Evolutionary conservation across 2,797 vertebrate genomes (phyloP), one percentile per base, ranked within the genome.

Genomic region (Pangasius krempfi): DNA sequence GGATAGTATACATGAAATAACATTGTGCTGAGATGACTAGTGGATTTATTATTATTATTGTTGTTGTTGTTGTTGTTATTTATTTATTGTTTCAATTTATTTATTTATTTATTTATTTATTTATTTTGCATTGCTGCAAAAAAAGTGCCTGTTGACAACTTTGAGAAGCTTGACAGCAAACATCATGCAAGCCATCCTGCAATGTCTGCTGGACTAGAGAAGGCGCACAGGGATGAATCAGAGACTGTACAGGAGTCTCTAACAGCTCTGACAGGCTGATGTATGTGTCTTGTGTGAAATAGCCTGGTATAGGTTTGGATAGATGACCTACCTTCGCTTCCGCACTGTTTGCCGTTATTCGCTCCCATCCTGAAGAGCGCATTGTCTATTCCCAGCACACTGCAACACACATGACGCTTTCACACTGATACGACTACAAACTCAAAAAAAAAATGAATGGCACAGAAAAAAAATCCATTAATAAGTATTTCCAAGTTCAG

Each of bases 321-420:
- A 4, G 78, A 18, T 33, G 27, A 96, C 98, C 97, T 95, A 99
- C 98, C 98, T 95, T 99, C 98, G 93, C 98, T 99, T 96, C 97
- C 98, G 94, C 96, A 98, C 95, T 96, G 97, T 95, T 99, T 99
- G 95, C 98, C 98, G 97, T 98, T 98, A 97, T 98, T 98, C 93
- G 98, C 98, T 93, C 98, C 98, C 98, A 99, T 99, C 95, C 96
- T 96, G 97, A 93, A 94, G 96, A 94, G 97, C 95, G 97, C 98
- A 99, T 98, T 96, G 97, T 97, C 96, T 96, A 95, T 73, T 87
- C 89, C 88, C 92, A 92, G 79, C 86, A 18, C 92, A 87, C 90
- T 33, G 88, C 84, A 66, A 87, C 90, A 90, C 92, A 90, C 92
- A 91, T 89, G 76, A 73, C 60, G 87, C 88, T 86, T 90, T 84